Base-by-base conservation (phyloP, 2,797 vertebrate genomes). In the Eutrigla gurnardus region DNA sequence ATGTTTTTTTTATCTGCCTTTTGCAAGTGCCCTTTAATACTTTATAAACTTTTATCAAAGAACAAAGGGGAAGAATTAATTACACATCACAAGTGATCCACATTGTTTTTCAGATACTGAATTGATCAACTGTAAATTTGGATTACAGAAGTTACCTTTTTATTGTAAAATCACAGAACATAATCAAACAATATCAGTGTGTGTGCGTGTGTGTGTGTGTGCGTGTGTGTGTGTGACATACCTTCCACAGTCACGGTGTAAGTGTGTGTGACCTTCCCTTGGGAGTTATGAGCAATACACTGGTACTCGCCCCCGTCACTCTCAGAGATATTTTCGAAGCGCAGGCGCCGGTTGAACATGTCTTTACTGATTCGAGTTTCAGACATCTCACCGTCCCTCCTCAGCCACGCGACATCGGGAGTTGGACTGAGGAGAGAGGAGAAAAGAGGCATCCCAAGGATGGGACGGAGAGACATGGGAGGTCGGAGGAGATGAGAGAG, bases 281-380 rank as follows among this genome's bases (percentile, higher is more conserved):
- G 94, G 0, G 90, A 63, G 89, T 98, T 98, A 70, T 82, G 91
- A 39, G 96, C 96, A 10, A 91, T 91, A 71, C 97, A 98, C 80
- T 95, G 95, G 85, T 98, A 98, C 60, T 97, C 96, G 13, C 97
- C 97, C 0, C 92, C 93, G 0, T 98, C 97, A 2, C 93, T 94
- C 77, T 96, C 95, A 0, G 88, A 88, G 82, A 98, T 95, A 0
- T 92, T 93, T n/a, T 18, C 92, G 83, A 98, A 95, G 64, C 84
- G 93, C 82, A 98, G 91, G 32, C 95, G 95, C 67, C 95, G 95
- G 75, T 95, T 93, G 64, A 90, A 95, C 87, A 94, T 95, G 0
- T 96, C 93, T 71, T 83, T 93, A 33, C 63, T 52, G 17, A 93
- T 86, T 1, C 94, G 94, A 7, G 91, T 86, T 3, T 92, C 91